Evolutionary conservation across 2,888 invertebrate genomes (phyloP).

Genomic region (Dynastes tityus): DNA sequence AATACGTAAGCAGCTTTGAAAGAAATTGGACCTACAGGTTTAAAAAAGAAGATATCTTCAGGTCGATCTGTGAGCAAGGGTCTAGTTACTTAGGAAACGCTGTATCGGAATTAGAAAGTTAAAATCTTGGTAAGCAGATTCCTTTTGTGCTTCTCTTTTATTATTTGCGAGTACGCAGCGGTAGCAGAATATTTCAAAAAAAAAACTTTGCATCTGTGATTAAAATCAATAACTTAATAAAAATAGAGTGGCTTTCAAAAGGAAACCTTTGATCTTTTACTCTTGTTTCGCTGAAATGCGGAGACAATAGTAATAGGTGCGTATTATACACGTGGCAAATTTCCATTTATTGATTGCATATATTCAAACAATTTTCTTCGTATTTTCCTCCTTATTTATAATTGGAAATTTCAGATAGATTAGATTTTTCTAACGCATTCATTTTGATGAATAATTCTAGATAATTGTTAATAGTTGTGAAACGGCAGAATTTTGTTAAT

Average conservation of each 20-base stretch:
- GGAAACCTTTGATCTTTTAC: slow-evolving; percentile 15
- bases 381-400: too few species aligned
- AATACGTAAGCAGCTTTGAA: slow-evolving; percentile 3
- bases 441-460: too few species aligned
- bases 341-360: slow-evolving; percentile 13
- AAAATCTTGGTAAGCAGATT: slow-evolving; percentile 6
- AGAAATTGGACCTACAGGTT: too few species aligned
- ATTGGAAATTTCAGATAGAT: too few species aligned
- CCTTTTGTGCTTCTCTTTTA: neutral
- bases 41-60: neutral
- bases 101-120: neutral
- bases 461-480: too few species aligned
- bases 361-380: neutral
- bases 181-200: slow-evolving; percentile 1
- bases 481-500: too few species aligned
- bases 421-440: too few species aligned
- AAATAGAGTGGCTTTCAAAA: slow-evolving; percentile 12
- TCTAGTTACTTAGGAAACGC: slow-evolving; percentile 2
- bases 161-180: neutral
- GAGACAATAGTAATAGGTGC: neutral
- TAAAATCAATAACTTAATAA: slow-evolving; percentile 18
- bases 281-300: slow-evolving; percentile 4
- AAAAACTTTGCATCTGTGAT: slow-evolving; percentile 13
- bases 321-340: slow-evolving; percentile 3
- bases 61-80: neutral